Percentiles rank a stretch among this genome's conserved stretches.
These are phyloP conservation scores for Sebastes trivittatus DNA, from an alignment of 2,797 vertebrate species.

Conservation along the genomic window DNA sequence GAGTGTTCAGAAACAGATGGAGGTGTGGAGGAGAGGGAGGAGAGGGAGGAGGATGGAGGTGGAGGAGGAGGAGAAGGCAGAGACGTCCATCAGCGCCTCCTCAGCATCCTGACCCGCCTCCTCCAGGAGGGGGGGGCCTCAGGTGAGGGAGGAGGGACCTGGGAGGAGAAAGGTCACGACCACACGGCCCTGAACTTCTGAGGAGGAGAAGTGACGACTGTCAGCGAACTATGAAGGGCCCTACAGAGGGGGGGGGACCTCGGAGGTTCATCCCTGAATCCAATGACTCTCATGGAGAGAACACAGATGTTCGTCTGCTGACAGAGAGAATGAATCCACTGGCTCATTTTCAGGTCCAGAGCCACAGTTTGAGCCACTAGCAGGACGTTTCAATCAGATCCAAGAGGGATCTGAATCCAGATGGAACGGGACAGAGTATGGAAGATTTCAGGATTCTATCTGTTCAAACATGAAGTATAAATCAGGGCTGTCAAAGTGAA, in stretches of 20 bases:
- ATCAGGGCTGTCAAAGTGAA: no score
- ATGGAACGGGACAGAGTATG: background rate
- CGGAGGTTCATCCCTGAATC: background rate
- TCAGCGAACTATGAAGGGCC: background rate
- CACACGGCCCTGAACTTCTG: conserved; percentile 78
- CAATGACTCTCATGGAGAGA: background rate
- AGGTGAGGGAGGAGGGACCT: conserved; percentile 33
- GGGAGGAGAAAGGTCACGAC: conserved; percentile 39
- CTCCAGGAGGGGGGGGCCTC: conserved; percentile 80
- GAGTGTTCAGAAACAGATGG: conserved; percentile 83
- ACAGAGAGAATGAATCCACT: no score
- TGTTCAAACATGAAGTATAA: background rate
- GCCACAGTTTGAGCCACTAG: background rate
- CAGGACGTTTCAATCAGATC: background rate
- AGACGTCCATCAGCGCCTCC: conserved; percentile 71
- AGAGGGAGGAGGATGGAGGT: background rate
- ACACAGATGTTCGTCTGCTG: no score
- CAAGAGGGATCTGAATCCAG: background rate
- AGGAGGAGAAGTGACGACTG: conserved; percentile 21
- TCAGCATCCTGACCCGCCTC: conserved; percentile 84
- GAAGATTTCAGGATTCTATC: background rate
- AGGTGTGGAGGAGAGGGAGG: background rate
- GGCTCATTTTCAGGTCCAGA: no score
- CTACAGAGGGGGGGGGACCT: no score
- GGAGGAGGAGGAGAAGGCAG: conserved; percentile 4